A percentile compares a stretch with the other conserved stretches of the same genome.
Conservation (phyloP, 2,888 invertebrate species). For the Hymenopus coronatus region DNA sequence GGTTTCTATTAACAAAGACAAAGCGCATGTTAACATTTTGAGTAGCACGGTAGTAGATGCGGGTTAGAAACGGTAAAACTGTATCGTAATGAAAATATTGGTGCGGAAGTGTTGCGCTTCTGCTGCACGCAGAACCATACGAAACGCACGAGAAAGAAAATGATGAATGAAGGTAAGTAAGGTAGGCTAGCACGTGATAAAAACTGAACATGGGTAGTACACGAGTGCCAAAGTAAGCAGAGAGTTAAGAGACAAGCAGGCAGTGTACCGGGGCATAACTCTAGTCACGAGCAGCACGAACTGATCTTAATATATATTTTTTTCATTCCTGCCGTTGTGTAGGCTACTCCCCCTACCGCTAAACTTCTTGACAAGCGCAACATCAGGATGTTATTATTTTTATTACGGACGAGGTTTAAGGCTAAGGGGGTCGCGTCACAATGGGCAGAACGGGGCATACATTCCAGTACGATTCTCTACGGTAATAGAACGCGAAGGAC, state of each 20-base stretch:
- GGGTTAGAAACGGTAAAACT: too few relatives aligned
- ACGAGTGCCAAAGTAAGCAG: background rate
- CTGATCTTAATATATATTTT: background rate
- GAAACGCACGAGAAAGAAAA: too few relatives aligned
- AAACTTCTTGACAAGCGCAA: conserved; percentile 10
- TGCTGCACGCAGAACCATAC: too few relatives aligned
- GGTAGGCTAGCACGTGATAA: background rate
- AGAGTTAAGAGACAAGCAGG: background rate
- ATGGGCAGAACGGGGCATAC: background rate
- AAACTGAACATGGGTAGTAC: background rate
- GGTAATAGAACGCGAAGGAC: background rate
- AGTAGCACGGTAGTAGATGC: too few relatives aligned
- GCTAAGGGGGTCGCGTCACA: background rate
- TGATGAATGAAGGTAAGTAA: too few relatives aligned
- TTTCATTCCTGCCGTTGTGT: background rate
- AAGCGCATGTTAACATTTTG: too few relatives aligned
- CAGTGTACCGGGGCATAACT: background rate
- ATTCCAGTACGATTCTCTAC: background rate
- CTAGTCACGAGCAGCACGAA: conserved; percentile 4
- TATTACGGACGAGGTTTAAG: background rate
- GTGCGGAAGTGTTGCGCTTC: too few relatives aligned
- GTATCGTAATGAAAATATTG: too few relatives aligned
- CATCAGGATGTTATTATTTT: background rate
- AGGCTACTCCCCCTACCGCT: background rate
- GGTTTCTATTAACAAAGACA: too few relatives aligned